These are phyloP conservation scores for Xerus rutilus DNA, from an alignment of 2,797 vertebrate species.

Conservation along the genomic window DNA sequence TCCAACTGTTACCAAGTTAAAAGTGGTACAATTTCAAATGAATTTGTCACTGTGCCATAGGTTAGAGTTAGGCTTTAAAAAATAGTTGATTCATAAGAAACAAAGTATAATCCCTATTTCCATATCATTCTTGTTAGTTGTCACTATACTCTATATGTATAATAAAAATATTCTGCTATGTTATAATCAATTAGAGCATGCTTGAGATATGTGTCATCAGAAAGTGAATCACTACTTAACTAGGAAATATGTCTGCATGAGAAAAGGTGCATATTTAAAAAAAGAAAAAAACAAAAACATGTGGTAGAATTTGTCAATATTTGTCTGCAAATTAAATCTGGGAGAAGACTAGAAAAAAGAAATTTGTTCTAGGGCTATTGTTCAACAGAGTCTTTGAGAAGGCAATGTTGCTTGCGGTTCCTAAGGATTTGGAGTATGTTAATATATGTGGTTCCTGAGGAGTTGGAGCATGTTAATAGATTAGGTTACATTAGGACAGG, in stretches of 20 bases:
- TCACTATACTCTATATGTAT: neutral
- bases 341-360: neutral
- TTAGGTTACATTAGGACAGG: neutral
- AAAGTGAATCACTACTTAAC: neutral
- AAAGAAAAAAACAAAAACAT: neutral
- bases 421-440: neutral
- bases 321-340: neutral
- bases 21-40: neutral
- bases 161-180: neutral
- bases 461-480: neutral
- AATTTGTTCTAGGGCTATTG: neutral
- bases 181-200: neutral
- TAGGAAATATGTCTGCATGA: neutral
- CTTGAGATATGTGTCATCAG: neutral
- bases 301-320: neutral
- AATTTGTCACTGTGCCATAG: neutral
- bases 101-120: conserved; percentile 12
- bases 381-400: neutral
- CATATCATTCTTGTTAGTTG: neutral
- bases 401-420: neutral
- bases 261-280: neutral
- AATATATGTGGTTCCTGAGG: neutral
- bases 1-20: neutral
- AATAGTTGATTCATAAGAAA: neutral
- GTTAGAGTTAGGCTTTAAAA: neutral